Evolutionary conservation across 1,140 invertebrate species (phyloP).

Genomic region (Leptinotarsa lineolata): DNA sequence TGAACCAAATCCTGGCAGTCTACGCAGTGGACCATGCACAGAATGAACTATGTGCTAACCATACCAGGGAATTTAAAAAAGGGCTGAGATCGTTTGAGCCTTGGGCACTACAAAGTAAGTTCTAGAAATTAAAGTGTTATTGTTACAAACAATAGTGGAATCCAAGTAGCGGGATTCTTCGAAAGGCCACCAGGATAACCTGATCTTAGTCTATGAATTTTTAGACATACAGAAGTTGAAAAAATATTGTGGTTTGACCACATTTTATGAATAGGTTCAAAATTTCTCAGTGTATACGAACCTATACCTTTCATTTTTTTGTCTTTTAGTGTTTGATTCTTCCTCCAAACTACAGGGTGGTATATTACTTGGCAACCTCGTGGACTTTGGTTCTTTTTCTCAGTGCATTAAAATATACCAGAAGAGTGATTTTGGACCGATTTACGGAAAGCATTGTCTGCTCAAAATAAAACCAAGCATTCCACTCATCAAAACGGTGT

Average conservation of each 20-base stretch:
- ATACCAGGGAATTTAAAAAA: conserved; percentile 42
- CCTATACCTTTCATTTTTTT: no score
- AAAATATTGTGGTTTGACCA: no score
- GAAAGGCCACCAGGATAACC: no score
- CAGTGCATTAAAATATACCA: conserved; percentile 43
- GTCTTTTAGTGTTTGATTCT: conserved; percentile 48
- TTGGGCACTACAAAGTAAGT: conserved; percentile 49
- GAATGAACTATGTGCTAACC: conserved; percentile 43
- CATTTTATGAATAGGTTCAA: no score
- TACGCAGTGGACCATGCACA: conserved; percentile 41
- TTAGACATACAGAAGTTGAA: no score
- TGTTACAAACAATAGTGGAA: no score
- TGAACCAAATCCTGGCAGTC: conserved; percentile 46
- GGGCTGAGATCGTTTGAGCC: conserved; percentile 46
- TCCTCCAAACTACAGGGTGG: conserved; percentile 43
- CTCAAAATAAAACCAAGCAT: conserved; percentile 37
- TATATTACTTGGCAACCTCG: conserved; percentile 40
- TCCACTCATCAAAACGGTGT: conserved; percentile 37
- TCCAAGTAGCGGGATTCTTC: no score
- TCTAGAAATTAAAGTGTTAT: no score
- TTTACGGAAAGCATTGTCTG: conserved; percentile 41
- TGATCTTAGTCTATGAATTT: no score
- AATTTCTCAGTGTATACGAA: no score
- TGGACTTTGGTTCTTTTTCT: conserved; percentile 40
- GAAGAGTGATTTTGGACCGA: conserved; percentile 34